Evolutionary conservation across 2,113 vertebrate species (phyloP).

Genomic region (Dasyprocta punctata): DNA sequence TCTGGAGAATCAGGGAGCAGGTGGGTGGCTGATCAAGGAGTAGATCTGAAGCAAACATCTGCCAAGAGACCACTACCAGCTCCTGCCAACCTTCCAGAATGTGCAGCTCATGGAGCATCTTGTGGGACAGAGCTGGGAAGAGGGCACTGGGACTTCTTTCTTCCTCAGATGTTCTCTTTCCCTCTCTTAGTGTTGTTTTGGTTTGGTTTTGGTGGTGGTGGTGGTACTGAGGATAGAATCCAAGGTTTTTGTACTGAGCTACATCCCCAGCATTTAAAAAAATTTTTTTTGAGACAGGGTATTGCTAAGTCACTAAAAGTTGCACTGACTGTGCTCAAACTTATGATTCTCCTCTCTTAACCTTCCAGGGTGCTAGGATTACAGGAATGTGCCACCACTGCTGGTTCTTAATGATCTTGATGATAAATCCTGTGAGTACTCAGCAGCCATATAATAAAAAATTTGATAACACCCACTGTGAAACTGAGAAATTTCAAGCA

Average conservation of each 20-base stretch:
- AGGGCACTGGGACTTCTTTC: no score
- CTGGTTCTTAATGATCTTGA: background rate
- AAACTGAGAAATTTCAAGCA: background rate
- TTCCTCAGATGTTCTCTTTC: background rate
- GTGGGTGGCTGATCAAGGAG: background rate
- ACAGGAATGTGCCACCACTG: background rate
- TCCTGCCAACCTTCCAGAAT: background rate
- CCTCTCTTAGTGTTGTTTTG: background rate
- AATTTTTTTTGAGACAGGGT: background rate
- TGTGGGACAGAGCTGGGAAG: background rate
- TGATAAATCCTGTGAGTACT: background rate
- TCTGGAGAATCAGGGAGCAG: background rate
- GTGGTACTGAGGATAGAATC: background rate
- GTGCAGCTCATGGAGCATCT: rapidly evolving
- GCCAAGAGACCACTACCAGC: background rate
- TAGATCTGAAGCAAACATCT: background rate
- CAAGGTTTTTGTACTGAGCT: background rate
- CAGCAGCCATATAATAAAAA: background rate
- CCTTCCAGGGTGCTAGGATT: background rate
- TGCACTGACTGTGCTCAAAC: background rate
- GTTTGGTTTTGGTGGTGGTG: background rate
- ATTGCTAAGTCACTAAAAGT: background rate
- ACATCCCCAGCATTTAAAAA: background rate
- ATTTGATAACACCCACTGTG: background rate
- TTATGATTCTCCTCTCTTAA: no score